phyloP scores from a whole-genome alignment of 2,113 vertebrate genomes.

The Oreocharis arfaki region DNA sequence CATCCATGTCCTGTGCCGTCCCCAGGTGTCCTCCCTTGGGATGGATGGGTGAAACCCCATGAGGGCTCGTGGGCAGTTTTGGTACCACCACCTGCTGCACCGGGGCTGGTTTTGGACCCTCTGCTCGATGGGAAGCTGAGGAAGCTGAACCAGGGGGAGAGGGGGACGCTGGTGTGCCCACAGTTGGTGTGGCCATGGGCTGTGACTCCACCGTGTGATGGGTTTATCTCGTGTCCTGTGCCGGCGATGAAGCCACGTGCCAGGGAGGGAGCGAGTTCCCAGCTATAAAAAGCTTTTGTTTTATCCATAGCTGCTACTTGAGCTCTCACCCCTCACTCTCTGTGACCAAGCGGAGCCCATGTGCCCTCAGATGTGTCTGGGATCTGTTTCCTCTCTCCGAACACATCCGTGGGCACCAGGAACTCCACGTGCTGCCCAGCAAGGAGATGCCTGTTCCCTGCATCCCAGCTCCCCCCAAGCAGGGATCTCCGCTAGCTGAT shows the following conservation, averaged over 20 bases:
- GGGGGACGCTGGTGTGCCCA: background rate
- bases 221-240: background rate
- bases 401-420: background rate
- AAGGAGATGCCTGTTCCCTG: background rate
- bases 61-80: rapidly evolving
- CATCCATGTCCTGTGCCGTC: background rate
- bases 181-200: rapidly evolving
- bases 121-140: rapidly evolving
- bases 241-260: rapidly evolving
- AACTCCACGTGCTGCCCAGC: background rate
- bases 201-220: background rate
- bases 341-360: background rate
- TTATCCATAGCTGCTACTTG: background rate
- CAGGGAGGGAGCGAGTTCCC: background rate
- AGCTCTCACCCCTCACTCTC: background rate
- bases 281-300: conserved; percentile 36
- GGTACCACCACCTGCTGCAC: rapidly evolving
- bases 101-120: background rate
- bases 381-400: background rate
- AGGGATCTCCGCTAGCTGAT: background rate
- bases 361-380: background rate
- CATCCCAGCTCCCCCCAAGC: background rate
- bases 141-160: background rate
- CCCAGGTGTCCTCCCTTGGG: background rate
- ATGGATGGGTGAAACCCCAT: rapidly evolving